Evolutionary conservation across 2,113 vertebrate species (phyloP), one percentile per base, ranked within the genome.

Genomic region (Pituophis catenifer): DNA sequence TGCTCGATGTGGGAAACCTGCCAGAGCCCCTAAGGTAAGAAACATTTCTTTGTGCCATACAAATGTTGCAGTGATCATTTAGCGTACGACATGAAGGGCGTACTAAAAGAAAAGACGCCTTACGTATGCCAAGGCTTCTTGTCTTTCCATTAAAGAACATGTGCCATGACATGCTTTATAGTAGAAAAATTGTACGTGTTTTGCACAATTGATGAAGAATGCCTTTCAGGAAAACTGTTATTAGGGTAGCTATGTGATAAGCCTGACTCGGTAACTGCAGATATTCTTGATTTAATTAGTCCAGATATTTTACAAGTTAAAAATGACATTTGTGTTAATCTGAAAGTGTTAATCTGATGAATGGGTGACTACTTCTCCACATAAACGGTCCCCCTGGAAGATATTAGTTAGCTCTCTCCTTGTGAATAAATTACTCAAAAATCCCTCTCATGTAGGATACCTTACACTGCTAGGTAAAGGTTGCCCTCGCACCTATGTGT

Each of bases 21-120:
- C 98, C 92, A 98, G 97, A 97, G 98, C 97, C 89, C 98, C 98
- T 89, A 99, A 98, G 98, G 98, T 99, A 98, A 94, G 97, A 94
- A 86, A 87, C 75, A 0, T 89, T 95, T 21, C 26, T 1, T 2
- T 7, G 5, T 89, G 19, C 75, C 29, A 50, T 86, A 92, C 94
- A 94, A 91, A 21, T 96, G 94, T 94, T 93, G 48, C 3, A 1
- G 52, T 87, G 91, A 81, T 95, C 91, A 29, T 93, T 93, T 33
- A 65, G 92, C 57, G 89, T 91, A 88, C 70, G 89, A 88, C 38
- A 90, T 21, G 75, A 44, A 81, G 75, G 19, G 44, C 33, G 9
- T 81, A 44, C 75, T 44, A 52, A 94, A 70, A 21, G 26, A 54
- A 70, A 85, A 26, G 8, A 29, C 8, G 15, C 15, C 15, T 13